A percentile compares a stretch with the other conserved stretches of the same genome.
These are phyloP conservation scores for Pemphigus obesinymphae DNA, from an alignment of 1,140 invertebrate genomes.

Conservation along the genomic window DNA sequence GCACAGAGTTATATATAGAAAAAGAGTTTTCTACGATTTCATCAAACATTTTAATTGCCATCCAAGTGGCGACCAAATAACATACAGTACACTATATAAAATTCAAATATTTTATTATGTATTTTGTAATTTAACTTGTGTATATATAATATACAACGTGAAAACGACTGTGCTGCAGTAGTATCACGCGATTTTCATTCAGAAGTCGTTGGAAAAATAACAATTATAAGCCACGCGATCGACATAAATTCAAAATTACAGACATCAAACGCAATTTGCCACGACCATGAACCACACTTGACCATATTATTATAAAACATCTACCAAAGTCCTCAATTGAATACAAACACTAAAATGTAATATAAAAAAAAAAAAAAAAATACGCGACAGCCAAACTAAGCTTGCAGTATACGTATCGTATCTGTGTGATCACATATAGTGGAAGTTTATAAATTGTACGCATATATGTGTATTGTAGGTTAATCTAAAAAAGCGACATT, in stretches of 20 bases:
- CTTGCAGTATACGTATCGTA: neutral
- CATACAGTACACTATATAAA: too few species aligned
- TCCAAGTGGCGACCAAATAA: too few species aligned
- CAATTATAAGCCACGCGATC: neutral
- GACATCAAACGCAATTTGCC: neutral
- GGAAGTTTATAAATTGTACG: too few species aligned
- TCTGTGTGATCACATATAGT: neutral
- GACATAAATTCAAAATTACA: neutral
- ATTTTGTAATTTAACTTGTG: too few species aligned
- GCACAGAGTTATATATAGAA: too few species aligned
- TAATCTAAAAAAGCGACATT: neutral
- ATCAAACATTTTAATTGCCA: too few species aligned
- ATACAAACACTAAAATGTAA: neutral
- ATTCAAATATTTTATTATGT: too few species aligned
- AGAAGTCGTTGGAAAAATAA: neutral
- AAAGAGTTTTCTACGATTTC: too few species aligned
- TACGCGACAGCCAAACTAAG: neutral
- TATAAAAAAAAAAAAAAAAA: neutral
- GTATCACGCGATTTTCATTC: neutral
- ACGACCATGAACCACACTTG: neutral
- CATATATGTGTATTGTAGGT: neutral
- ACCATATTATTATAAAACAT: neutral
- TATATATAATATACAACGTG: neutral
- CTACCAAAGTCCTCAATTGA: neutral
- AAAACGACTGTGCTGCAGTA: too few species aligned